These are phyloP conservation scores for Lamprologus speciosus DNA, from an alignment of 2,113 vertebrate species.

Conservation along the genomic window DNA sequence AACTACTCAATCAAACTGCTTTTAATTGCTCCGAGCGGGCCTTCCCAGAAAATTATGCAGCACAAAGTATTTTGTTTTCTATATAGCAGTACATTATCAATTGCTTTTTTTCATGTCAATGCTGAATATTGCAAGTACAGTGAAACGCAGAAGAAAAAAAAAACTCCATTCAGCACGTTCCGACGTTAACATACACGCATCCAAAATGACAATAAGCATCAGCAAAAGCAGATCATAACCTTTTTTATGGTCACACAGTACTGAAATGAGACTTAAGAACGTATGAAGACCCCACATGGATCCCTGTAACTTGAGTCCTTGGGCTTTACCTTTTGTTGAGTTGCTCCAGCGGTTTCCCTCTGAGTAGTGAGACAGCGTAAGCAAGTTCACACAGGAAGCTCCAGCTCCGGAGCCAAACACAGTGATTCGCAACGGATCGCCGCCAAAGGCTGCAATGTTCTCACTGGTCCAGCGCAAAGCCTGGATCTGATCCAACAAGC, in stretches of 20 bases:
- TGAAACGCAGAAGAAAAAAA: background rate
- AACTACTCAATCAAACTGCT: background rate
- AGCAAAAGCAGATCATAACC: background rate
- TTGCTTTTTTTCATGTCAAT: background rate
- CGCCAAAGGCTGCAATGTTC: conserved; percentile 97
- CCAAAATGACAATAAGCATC: background rate
- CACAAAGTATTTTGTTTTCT: background rate
- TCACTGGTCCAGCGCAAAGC: conserved; percentile 98
- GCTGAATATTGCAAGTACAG: background rate
- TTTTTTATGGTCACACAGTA: background rate
- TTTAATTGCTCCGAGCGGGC: background rate
- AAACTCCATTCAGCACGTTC: rapidly evolving
- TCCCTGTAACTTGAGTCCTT: background rate
- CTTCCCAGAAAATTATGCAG: background rate
- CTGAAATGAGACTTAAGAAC: background rate
- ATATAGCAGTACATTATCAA: background rate
- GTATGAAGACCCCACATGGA: background rate
- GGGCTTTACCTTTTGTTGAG: conserved; percentile 97
- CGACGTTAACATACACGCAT: background rate
- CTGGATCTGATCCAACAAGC: conserved; percentile 94
- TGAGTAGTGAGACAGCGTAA: conserved; percentile 99
- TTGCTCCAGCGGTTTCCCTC: conserved; percentile 99
- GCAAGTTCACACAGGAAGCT: conserved; percentile 96
- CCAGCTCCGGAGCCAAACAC: conserved; percentile 98
- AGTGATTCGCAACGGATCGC: conserved; percentile 95